A percentile compares a stretch with the other conserved stretches of the same genome.
Evolutionary conservation across 2,888 invertebrate species (phyloP).

Genomic region (Eupithecia abbreviata): DNA sequence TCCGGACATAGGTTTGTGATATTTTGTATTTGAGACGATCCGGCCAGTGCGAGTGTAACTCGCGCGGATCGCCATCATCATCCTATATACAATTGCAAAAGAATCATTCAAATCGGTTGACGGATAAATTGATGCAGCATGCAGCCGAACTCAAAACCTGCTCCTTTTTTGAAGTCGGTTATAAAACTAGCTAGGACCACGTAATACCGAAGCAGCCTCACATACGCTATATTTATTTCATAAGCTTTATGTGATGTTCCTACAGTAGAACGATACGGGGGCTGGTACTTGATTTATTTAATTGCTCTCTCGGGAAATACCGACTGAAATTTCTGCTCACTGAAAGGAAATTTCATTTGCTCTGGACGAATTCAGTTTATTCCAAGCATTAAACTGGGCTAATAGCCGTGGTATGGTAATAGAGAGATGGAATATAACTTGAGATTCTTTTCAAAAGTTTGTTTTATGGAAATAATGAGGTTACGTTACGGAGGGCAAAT

Average conservation of each 20-base stretch:
- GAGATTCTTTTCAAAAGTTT: background rate
- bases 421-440: background rate
- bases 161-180: too few species aligned
- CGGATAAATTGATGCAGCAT: too few species aligned
- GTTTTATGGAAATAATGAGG: slow-evolving; percentile 1
- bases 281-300: slow-evolving; percentile 26
- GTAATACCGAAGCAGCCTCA: background rate
- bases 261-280: background rate
- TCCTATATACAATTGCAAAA: too few species aligned
- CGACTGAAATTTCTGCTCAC: slow-evolving; percentile 10
- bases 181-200: too few species aligned
- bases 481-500: background rate
- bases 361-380: slow-evolving; percentile 18
- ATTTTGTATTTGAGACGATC: background rate
- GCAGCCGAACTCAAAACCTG: too few species aligned
- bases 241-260: background rate
- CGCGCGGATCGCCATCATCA: too few species aligned
- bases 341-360: slow-evolving; percentile 23
- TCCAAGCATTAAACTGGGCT: slow-evolving; percentile 12
- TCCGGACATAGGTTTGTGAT: background rate
- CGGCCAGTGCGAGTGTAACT: too few species aligned
- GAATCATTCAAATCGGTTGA: too few species aligned
- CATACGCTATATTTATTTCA: background rate
- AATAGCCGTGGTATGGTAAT: slow-evolving; percentile 13
- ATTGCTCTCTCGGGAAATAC: slow-evolving; percentile 27